Base-by-base conservation (phyloP, 2,888 invertebrate genomes). In the Monopis laevigella region DNA sequence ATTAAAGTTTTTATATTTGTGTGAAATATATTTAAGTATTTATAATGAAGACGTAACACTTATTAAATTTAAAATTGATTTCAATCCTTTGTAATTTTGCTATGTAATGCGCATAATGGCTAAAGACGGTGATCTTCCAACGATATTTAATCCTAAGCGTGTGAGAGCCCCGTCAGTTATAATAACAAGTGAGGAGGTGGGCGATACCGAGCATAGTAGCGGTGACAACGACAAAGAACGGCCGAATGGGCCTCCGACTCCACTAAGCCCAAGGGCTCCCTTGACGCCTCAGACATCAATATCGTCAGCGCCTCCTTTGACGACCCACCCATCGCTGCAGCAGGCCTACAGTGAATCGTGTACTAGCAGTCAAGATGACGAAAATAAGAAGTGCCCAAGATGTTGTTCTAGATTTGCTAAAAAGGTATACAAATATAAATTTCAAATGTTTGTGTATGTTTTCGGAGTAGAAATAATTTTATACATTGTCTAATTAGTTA, bases 391-490 rank as follows among this genome's bases (percentile, higher is more conserved):
- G 45, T 92, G 92, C 62, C 88, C 87, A 42, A 84, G 88, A 50
- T 88, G 92, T 62, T 93, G 92, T 69, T 92, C 92, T 39, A 88
- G 88, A 60, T 86, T 90, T 57, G 92, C 92, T 47, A 88, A 88
- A 67, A 93, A 93, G 86, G 92, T 92, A 51, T n/a, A n/a, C n/a
- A n/a, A n/a, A n/a, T n/a, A n/a, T n/a, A n/a, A n/a, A n/a, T n/a
- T n/a, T n/a, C n/a, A n/a, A n/a, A n/a, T n/a, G n/a, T n/a, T n/a
- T n/a, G n/a, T n/a, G n/a, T n/a, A n/a, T n/a, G n/a, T n/a, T n/a
- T n/a, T n/a, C n/a, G n/a, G n/a, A n/a, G n/a, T n/a, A n/a, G n/a
- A n/a, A n/a, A n/a, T n/a, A n/a, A n/a, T n/a, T n/a, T n/a, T n/a
- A n/a, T n/a, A n/a, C n/a, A n/a, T n/a, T n/a, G n/a, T n/a, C n/a